Percentiles rank a stretch among this genome's conserved stretches.
Conservation (phyloP, 2,888 invertebrate genomes). For the Hirtodrosophila duncani region DNA sequence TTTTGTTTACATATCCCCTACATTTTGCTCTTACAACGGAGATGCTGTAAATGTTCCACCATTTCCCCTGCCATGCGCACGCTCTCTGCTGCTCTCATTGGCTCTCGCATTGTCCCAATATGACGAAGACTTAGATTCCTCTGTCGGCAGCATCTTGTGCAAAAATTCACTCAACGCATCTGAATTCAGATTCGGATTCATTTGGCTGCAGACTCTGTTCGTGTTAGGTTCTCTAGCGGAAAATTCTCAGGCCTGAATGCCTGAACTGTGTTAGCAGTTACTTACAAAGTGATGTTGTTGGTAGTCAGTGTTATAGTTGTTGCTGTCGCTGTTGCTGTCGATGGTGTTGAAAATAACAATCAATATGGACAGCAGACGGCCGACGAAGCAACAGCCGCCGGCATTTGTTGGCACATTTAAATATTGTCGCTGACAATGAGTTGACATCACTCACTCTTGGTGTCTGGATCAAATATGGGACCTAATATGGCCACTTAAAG, state of each 20-base stretch:
- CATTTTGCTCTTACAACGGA: slow-evolving; percentile 15
- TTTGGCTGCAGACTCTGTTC: slow-evolving; percentile 74
- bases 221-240: slow-evolving; percentile 61
- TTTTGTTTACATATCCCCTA: slow-evolving; percentile 66
- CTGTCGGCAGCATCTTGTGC: slow-evolving; percentile 74
- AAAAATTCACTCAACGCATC: slow-evolving; percentile 38
- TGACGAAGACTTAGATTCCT: slow-evolving; percentile 29
- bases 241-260: slow-evolving; percentile 48
- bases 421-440: slow-evolving; percentile 34
- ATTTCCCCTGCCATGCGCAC: slow-evolving; percentile 1
- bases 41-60: no score
- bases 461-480: slow-evolving; percentile 36
- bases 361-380: slow-evolving; percentile 34
- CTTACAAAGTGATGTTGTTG: slow-evolving; percentile 8
- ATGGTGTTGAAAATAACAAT: slow-evolving; percentile 38
- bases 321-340: neutral
- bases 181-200: no score
- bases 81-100: neutral
- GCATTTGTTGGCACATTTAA: slow-evolving; percentile 47
- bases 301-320: neutral
- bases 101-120: slow-evolving; percentile 28
- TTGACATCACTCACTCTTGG: no score
- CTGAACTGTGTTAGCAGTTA: slow-evolving; percentile 49
- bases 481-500: slow-evolving; percentile 46
- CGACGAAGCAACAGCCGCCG: slow-evolving; percentile 60